Evolutionary conservation across 2,797 vertebrate genomes (phyloP).

Genomic region (Sebastolobus altivelis): DNA sequence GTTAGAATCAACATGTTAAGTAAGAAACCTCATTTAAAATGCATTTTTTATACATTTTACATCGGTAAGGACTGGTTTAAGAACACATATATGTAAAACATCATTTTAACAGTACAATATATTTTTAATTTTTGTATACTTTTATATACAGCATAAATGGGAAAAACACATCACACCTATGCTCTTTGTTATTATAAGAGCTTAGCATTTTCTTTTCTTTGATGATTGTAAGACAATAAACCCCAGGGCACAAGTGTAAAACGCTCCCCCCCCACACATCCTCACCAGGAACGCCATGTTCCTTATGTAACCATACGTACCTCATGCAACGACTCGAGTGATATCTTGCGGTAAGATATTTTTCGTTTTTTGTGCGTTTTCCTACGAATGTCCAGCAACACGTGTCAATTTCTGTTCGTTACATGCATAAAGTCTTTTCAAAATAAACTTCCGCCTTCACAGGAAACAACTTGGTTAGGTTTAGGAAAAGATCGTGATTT

Average conservation of each 20-base stretch:
- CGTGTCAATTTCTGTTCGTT: neutral
- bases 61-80: constrained; percentile 41
- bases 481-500: too few species aligned
- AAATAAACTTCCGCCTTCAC: neutral
- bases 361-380: neutral
- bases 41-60: constrained; percentile 50
- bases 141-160: constrained; percentile 54
- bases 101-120: constrained; percentile 37
- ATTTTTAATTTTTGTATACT: constrained; percentile 62
- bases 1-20: constrained; percentile 66
- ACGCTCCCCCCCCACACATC: neutral
- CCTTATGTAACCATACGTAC: too few species aligned
- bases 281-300: neutral
- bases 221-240: neutral
- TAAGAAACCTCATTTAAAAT: constrained; percentile 11
- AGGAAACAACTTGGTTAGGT: too few species aligned
- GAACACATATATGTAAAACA: constrained; percentile 36
- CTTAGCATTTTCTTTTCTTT: constrained; percentile 38
- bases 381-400: neutral
- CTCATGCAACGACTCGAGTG: neutral
- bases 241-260: neutral
- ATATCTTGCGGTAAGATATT: neutral
- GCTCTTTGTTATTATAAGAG: constrained; percentile 64
- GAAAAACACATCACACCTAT: constrained; percentile 23
- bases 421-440: neutral